These are phyloP conservation scores for Phataginus tricuspis DNA, from an alignment of 2,797 vertebrate species.

Conservation along the genomic window DNA sequence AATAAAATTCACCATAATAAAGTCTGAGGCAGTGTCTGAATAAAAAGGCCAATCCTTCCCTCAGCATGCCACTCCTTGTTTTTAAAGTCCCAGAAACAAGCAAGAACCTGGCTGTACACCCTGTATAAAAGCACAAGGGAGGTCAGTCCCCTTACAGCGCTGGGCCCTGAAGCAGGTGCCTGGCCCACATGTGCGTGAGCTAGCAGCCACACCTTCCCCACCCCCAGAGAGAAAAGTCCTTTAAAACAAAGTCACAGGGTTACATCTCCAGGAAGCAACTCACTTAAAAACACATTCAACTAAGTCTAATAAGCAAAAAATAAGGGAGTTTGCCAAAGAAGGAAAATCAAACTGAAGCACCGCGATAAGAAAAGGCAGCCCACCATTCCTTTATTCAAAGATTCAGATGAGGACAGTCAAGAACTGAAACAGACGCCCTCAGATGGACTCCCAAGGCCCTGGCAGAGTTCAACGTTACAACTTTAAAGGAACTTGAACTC, in stretches of 20 bases:
- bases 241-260: background rate
- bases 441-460: rapidly evolving
- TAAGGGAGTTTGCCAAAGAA: background rate
- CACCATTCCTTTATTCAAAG: background rate
- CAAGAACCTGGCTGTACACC: background rate
- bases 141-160: background rate
- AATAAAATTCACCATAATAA: background rate
- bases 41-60: background rate
- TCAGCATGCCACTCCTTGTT: background rate
- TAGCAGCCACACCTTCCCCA: background rate
- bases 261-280: background rate
- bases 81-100: background rate
- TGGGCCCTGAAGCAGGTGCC: background rate
- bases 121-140: background rate
- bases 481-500: background rate
- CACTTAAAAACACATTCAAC: background rate
- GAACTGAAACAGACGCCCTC: background rate
- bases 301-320: background rate
- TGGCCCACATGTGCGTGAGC: background rate
- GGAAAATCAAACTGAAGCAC: background rate
- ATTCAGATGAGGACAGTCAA: rapidly evolving
- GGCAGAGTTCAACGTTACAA: background rate
- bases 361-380: background rate
- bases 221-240: background rate
- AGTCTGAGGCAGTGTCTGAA: background rate